Evolutionary conservation across 2,888 invertebrate species (phyloP), one percentile per base, ranked within the genome.

Genomic region (Pterostichus madidus): DNA sequence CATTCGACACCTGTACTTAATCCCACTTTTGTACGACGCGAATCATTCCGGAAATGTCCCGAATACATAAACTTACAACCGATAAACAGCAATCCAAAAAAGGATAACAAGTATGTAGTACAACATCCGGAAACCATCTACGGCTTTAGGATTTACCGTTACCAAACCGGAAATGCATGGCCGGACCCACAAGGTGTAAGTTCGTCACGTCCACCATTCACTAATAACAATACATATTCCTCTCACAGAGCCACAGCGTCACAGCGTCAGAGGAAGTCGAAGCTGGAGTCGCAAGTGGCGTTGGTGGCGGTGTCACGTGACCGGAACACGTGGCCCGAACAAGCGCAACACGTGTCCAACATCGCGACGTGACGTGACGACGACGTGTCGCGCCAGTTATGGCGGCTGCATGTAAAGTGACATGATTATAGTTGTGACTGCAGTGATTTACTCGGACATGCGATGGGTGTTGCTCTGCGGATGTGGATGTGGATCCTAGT

Each of bases 281-380:
- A 52, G 52, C 13, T 52, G 64, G 64, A 35, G 64, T 46, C 35
- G 35, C 5, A 46, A 75, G 75, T 52, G 52, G 32, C 75, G 56
- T 56, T 32, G 39, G 35, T 75, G 75, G 52, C 75, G 53, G 53
- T 77, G 56, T 77, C 77, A 77, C 77, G 61, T 81, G 83, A 77
- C 83, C 83, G 83, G 83, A 83, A 83, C 83, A 77, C 83, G 61
- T 53, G 64, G 79, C 75, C 80, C 53, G 83, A 83, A 83, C 83
- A 83, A 83, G 83, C 83, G 76, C 77, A 83, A 83, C 83, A 83
- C 83, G 83, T 83, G 83, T 83, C 68, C 77, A 35, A 83, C 83
- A 83, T 77, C 64, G 76, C 83, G 77, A 77, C 77, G 77, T 83
- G 79, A 77, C 44, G 53, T 56, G 77, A 56, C 39, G 39, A n/a